A percentile compares a stretch with the other conserved stretches of the same genome.
These are phyloP conservation scores for Naso thynnoides DNA, from an alignment of 2,797 vertebrate genomes.

Conservation along the genomic window DNA sequence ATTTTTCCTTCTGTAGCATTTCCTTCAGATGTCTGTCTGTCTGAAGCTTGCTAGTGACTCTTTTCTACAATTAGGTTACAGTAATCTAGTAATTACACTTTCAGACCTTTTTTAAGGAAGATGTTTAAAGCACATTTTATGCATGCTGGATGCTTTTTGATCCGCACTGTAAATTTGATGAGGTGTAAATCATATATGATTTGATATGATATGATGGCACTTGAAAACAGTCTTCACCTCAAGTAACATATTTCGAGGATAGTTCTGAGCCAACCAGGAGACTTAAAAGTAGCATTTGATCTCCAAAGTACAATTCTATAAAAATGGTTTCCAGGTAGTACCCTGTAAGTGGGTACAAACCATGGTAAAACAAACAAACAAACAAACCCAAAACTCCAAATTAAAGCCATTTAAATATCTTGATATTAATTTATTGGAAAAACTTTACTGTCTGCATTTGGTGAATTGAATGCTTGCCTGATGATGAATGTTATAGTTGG, in stretches of 20 bases:
- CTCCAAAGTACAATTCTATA: background rate
- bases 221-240: slow-evolving; percentile 1
- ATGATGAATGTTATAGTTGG: background rate
- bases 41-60: background rate
- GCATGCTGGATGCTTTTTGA: background rate
- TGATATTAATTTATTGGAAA: background rate
- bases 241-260: background rate
- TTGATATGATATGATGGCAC: too few relatives aligned
- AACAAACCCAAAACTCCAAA: background rate
- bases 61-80: slow-evolving; percentile 1
- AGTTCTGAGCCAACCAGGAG: background rate
- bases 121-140: background rate
- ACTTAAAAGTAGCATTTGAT: background rate
- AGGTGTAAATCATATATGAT: slow-evolving; percentile 16
- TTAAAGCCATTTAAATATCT: background rate
- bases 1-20: slow-evolving; percentile 12
- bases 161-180: background rate
- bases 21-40: slow-evolving; percentile 15
- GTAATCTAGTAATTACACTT: slow-evolving; percentile 1
- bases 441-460: background rate
- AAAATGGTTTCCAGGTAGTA: too few relatives aligned
- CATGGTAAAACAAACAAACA: background rate
- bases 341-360: accelerated
- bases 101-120: background rate
- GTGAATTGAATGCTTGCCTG: background rate